phyloP scores from a whole-genome alignment of 2,113 vertebrate species.

The Bufo bufo region DNA sequence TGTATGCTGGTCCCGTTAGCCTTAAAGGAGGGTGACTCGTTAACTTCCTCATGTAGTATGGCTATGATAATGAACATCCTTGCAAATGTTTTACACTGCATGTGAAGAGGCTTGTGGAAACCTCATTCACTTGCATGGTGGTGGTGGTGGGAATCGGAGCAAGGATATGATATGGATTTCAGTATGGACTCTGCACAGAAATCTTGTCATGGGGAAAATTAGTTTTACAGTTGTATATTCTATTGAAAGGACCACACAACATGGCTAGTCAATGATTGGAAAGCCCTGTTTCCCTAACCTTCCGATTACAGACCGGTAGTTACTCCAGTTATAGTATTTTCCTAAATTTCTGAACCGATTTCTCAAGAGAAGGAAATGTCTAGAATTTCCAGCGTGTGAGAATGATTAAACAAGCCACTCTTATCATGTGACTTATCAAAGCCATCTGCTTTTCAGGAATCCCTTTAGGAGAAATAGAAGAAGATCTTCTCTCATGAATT shows the following conservation, averaged over 20 bases:
- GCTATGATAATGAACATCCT: background rate
- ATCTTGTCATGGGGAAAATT: too few species aligned
- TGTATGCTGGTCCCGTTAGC: background rate
- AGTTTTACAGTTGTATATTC: too few species aligned
- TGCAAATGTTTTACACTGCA: too few species aligned
- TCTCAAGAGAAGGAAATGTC: background rate
- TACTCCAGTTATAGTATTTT: background rate
- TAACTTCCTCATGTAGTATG: background rate
- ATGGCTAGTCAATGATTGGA: background rate
- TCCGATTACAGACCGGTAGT: background rate
- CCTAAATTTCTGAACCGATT: background rate
- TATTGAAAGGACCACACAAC: too few species aligned
- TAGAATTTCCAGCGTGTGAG: background rate
- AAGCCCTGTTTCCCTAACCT: background rate
- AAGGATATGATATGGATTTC: too few species aligned
- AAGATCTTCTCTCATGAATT: conserved; percentile 1
- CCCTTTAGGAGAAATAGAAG: conserved; percentile 4
- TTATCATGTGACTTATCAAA: background rate
- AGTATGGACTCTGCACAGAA: too few species aligned
- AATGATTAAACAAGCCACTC: background rate
- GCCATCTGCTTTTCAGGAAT: conserved; percentile 13
- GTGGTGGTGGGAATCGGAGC: too few species aligned
- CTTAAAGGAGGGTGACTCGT: background rate
- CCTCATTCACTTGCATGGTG: too few species aligned
- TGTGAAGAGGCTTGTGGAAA: too few species aligned